Percentiles rank a stretch among this genome's conserved stretches.
These are phyloP conservation scores for Aricia artaxerxes DNA, from an alignment of 2,888 invertebrate genomes.

Conservation along the genomic window DNA sequence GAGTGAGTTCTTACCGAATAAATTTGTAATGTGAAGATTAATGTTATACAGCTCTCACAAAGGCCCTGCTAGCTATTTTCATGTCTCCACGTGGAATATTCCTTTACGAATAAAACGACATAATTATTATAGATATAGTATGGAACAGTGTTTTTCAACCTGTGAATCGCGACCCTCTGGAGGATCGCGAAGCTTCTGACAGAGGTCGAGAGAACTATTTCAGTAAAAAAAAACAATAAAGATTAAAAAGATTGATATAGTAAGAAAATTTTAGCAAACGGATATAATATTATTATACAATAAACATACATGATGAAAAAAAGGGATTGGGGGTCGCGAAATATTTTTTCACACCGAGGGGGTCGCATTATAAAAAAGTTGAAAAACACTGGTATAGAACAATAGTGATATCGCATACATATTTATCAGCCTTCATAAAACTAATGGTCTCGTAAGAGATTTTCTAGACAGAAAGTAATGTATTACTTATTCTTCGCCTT, in stretches of 20 bases:
- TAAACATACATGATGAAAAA: too few relatives aligned
- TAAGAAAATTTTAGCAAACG: too few relatives aligned
- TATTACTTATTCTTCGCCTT: background rate
- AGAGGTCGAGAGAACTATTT: too few relatives aligned
- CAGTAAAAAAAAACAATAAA: too few relatives aligned
- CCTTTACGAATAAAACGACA: slow-evolving; percentile 9
- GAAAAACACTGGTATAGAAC: background rate
- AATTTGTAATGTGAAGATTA: slow-evolving; percentile 79
- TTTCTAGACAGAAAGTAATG: background rate
- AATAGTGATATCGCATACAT: slow-evolving; percentile 3
- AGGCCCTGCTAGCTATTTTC: slow-evolving; percentile 56
- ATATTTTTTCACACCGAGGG: too few relatives aligned
- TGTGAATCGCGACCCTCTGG: too few relatives aligned
- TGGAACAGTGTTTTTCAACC: too few relatives aligned
- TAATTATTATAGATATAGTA: background rate
- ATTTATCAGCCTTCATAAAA: slow-evolving; percentile 1
- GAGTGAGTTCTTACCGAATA: slow-evolving; percentile 75
- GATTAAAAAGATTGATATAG: too few relatives aligned
- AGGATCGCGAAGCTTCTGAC: too few relatives aligned
- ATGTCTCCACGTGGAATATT: slow-evolving; percentile 37
- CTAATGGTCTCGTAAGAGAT: background rate
- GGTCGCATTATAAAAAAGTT: too few relatives aligned
- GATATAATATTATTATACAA: too few relatives aligned
- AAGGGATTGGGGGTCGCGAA: too few relatives aligned
- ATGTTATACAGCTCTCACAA: slow-evolving; percentile 58